Evolutionary conservation across 2,113 vertebrate species (phyloP).

Genomic region (Ifrita kowaldi): DNA sequence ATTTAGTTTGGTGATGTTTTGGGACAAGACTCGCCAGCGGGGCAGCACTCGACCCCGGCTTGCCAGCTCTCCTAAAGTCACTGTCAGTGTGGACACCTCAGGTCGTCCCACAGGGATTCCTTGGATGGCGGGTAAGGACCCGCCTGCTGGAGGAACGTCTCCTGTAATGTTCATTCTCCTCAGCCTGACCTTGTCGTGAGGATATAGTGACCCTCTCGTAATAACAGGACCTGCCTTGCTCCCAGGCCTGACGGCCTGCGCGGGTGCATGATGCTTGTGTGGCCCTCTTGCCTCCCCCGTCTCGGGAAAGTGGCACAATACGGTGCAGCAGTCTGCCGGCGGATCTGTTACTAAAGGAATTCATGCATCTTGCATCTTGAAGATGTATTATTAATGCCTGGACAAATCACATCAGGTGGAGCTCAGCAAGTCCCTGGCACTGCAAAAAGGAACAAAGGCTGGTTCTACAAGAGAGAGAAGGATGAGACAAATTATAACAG

Average conservation of each 20-base stretch:
- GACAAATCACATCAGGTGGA: slow-evolving; percentile 84
- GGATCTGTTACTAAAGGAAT: slow-evolving; percentile 74
- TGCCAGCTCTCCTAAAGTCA: not conserved
- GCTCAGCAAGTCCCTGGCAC: slow-evolving; percentile 81
- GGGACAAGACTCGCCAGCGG: not conserved
- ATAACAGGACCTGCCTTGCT: not conserved
- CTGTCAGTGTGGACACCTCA: not conserved
- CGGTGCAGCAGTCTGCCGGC: slow-evolving; percentile 46
- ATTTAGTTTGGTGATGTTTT: not conserved
- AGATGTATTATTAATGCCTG: slow-evolving; percentile 84
- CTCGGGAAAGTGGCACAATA: slow-evolving; percentile 6
- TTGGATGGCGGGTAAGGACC: not conserved
- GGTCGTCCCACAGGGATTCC: not conserved
- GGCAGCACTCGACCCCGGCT: not conserved
- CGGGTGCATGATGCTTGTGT: accelerated
- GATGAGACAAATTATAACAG: slow-evolving; percentile 82
- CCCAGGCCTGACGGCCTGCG: not conserved
- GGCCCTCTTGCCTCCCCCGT: not conserved
- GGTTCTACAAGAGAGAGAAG: slow-evolving; percentile 73
- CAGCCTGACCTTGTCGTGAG: not conserved
- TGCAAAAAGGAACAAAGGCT: slow-evolving; percentile 79
- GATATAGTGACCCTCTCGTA: slow-evolving; percentile 19
- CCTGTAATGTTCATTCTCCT: slow-evolving; percentile 23
- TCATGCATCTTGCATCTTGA: slow-evolving; percentile 82
- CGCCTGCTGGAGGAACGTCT: not conserved